These are phyloP conservation scores for Melanerpes aurifrons DNA, from an alignment of 2,113 vertebrate species.

Conservation along the genomic window DNA sequence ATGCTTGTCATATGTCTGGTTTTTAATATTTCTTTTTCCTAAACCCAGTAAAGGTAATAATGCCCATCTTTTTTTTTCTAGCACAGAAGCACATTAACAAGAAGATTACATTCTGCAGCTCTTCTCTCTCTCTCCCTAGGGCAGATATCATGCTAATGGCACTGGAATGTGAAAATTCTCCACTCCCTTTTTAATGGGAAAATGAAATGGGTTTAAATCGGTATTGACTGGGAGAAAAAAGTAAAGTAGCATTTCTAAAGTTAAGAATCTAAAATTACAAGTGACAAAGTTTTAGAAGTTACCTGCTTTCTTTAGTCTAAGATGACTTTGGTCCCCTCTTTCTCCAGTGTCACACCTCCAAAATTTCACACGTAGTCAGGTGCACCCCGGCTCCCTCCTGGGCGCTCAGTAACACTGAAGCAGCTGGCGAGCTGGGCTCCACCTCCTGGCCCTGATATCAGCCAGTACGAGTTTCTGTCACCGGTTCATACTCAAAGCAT, in stretches of 20 bases:
- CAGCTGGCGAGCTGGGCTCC: neutral
- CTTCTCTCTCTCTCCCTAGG: neutral
- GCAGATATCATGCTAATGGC: neutral
- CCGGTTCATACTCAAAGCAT: neutral
- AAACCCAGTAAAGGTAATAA: neutral
- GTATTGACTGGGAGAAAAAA: neutral
- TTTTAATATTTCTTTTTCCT: neutral
- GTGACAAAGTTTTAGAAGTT: neutral
- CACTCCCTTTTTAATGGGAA: neutral
- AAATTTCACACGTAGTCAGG: neutral
- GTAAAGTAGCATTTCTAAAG: neutral
- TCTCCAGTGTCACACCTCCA: neutral
- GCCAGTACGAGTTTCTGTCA: neutral
- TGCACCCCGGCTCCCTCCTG: accelerated
- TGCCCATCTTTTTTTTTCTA: neutral
- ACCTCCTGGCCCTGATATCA: neutral
- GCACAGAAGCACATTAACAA: neutral
- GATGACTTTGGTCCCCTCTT: neutral
- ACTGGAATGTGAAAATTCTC: neutral
- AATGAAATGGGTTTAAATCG: neutral
- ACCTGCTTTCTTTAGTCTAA: neutral
- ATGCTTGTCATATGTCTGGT: neutral
- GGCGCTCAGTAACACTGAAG: accelerated
- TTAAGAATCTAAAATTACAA: neutral
- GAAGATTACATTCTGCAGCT: neutral